Evolutionary conservation across 2,888 invertebrate genomes (phyloP).

Genomic region (Lepidochrysops patricia): DNA sequence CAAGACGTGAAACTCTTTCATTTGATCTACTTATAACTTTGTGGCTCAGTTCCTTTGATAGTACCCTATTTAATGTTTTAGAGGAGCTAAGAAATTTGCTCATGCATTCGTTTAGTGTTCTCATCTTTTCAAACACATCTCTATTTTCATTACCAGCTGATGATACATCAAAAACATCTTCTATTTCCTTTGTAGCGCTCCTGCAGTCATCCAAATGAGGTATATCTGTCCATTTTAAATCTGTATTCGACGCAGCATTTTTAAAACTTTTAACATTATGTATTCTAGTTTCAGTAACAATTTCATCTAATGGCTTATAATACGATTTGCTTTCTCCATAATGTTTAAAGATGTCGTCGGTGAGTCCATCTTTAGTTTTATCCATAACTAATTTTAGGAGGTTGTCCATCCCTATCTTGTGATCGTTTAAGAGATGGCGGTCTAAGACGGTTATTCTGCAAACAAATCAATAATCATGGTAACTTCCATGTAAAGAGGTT

Average conservation of each 20-base stretch:
- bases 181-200: slow-evolving; percentile 39
- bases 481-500: too few species aligned
- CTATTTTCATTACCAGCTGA: slow-evolving; percentile 34
- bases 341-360: slow-evolving; percentile 31
- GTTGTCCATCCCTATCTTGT: slow-evolving; percentile 55
- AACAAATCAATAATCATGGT: slow-evolving; percentile 6
- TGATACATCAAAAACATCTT: slow-evolving; percentile 39
- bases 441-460: slow-evolving; percentile 61
- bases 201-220: slow-evolving; percentile 38
- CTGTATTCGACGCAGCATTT: slow-evolving; percentile 49
- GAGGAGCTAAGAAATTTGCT: slow-evolving; percentile 58
- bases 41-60: slow-evolving; percentile 46
- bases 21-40: slow-evolving; percentile 32
- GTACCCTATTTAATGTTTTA: slow-evolving; percentile 49
- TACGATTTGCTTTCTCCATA: slow-evolving; percentile 45
- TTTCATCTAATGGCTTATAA: slow-evolving; percentile 41
- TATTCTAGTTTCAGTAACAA: slow-evolving; percentile 46
- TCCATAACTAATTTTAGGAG: slow-evolving; percentile 56
- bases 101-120: slow-evolving; percentile 55
- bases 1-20: slow-evolving; percentile 44
- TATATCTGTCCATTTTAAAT: slow-evolving; percentile 40
- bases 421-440: slow-evolving; percentile 54
- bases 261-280: slow-evolving; percentile 57
- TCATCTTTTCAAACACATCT: slow-evolving; percentile 49
- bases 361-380: slow-evolving; percentile 54